These are phyloP conservation scores for Gadopsis bispinosus DNA, from an alignment of 2,797 vertebrate species.

Conservation along the genomic window DNA sequence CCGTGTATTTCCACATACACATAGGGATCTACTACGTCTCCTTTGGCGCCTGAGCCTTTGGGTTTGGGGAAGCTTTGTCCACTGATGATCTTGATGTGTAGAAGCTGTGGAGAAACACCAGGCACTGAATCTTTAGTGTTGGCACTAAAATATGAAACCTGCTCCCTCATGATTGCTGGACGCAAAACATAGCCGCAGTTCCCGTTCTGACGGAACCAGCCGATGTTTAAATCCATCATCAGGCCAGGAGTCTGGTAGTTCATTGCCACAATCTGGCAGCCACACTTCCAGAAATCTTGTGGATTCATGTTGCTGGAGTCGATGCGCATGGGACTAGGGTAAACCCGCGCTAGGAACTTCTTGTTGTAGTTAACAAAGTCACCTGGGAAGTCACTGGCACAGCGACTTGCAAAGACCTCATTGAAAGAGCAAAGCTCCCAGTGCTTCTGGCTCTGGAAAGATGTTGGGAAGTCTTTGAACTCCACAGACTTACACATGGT, in stretches of 20 bases:
- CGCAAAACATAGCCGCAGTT: conserved; percentile 97
- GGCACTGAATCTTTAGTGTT: conserved; percentile 98
- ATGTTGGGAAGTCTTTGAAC: conserved; percentile 95
- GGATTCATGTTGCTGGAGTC: conserved; percentile 99
- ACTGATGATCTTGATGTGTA: conserved; percentile 99
- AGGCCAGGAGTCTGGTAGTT: conserved; percentile 98
- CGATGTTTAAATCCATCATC: conserved; percentile 99
- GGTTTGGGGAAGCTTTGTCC: conserved; percentile 98
- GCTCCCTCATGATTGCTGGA: conserved; percentile 97
- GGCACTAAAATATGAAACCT: conserved; percentile 98
- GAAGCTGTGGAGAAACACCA: conserved; percentile 96
- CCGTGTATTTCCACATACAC: conserved; percentile 98
- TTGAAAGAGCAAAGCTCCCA: conserved; percentile 99
- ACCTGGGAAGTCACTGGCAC: conserved; percentile 93
- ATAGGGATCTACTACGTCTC: conserved; percentile 97
- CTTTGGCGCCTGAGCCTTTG: conserved; percentile 98
- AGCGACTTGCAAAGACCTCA: conserved; percentile 94
- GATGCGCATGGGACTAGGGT: conserved; percentile 98
- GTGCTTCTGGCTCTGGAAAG: conserved; percentile 95
- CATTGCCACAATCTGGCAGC: conserved; percentile 99
- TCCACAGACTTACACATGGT: conserved; percentile 96
- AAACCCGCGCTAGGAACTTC: conserved; percentile 94
- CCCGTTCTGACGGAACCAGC: conserved; percentile 98
- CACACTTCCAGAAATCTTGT: conserved; percentile 99
- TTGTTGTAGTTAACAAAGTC: conserved; percentile 99